Percentiles rank a stretch among this genome's conserved stretches.
phyloP scores from a whole-genome alignment of 2,888 invertebrate species.

The Timema podura region DNA sequence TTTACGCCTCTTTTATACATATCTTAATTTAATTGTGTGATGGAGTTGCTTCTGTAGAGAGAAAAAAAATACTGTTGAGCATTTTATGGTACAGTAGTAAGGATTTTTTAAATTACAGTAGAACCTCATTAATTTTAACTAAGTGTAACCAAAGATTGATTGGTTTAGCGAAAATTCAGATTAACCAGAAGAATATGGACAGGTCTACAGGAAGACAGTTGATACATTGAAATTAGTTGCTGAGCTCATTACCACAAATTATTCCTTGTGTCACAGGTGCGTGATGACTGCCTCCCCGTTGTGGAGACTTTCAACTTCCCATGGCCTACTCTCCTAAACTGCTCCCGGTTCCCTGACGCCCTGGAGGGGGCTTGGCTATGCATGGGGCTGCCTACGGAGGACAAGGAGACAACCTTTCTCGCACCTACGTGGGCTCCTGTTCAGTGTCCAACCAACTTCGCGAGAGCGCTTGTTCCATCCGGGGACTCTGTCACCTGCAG shows the following conservation, averaged over 20 bases:
- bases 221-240: background rate
- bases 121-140: too few species aligned
- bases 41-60: too few species aligned
- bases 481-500: slow-evolving; percentile 45
- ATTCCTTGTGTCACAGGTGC: slow-evolving; percentile 48
- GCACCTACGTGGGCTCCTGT: slow-evolving; percentile 12
- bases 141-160: too few species aligned
- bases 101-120: too few species aligned
- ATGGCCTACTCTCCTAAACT: slow-evolving; percentile 73
- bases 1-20: too few species aligned
- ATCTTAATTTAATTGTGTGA: too few species aligned
- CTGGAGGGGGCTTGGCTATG: slow-evolving; percentile 64
- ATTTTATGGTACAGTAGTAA: too few species aligned
- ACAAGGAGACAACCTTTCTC: slow-evolving; percentile 26
- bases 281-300: slow-evolving; percentile 65
- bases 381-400: slow-evolving; percentile 58
- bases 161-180: too few species aligned
- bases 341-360: slow-evolving; percentile 72
- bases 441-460: slow-evolving; percentile 59
- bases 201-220: background rate
- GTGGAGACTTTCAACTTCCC: slow-evolving; percentile 57
- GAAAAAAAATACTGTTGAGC: too few species aligned
- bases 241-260: background rate
- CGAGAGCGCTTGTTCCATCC: slow-evolving; percentile 45
- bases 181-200: background rate